Base-by-base conservation (phyloP, 2,113 vertebrate genomes). In the Potamarius usumacintae region DNA sequence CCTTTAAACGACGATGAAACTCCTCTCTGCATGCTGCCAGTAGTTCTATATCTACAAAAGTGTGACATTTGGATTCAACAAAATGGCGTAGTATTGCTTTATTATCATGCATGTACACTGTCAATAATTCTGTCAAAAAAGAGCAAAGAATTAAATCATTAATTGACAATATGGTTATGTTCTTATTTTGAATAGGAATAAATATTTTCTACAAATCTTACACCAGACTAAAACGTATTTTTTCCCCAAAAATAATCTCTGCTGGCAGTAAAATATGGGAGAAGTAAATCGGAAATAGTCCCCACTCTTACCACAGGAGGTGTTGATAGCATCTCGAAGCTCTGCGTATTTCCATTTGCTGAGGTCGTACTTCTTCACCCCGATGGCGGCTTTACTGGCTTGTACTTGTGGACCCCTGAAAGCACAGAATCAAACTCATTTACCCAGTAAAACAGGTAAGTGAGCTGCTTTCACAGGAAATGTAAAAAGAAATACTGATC, bases 261-360 rank as follows among this genome's bases (percentile, higher is more conserved):
- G 5, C 17, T 27, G 58, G 81, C 63, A 30, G 74, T 25, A 74
- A 76, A 86, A 27, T 57, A 25, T 85, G 57, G 25, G 71, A 79
- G 76, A 30, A 57, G 57, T 30, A 50, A 42, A 42, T 84, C 10
- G 34, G 57, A 79, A 20, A 85, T 25, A 78, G 53, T 12, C 25
- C 81, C 34, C 63, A 14, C 57, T 74, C 95, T 95, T 95, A 99
- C 98, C 98, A 90, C 98, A 99, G 69, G 98, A 99, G 34, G 98
- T 99, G 90, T 99, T 99, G 95, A 99, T 99, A 92, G 98, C 98
- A 83, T 99, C 98, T 0, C 98, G 96, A 67, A 99, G 96, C 84
- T 99, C 98, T 65, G 98, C 98, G 0, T 99, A 99, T 90, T 99
- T 99, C 98, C 98, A 99, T 91, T 99, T 99, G 95, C 97, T 98